Conservation (phyloP, 2,888 invertebrate genomes). For the Acanthosoma haemorrhoidale region DNA sequence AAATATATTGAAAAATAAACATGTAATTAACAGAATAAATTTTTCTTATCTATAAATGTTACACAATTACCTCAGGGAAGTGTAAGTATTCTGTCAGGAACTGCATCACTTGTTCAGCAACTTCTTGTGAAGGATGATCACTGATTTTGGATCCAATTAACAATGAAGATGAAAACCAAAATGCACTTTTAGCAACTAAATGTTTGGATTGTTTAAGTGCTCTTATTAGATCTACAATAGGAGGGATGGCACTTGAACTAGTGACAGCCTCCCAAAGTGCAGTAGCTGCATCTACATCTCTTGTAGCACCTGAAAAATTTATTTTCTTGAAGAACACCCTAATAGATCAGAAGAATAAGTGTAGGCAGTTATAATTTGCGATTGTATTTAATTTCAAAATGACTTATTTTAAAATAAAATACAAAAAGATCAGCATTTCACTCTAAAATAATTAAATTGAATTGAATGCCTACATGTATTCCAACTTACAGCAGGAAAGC, state of each 20-base stretch:
- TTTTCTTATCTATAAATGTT: background rate
- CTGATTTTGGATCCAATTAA: slow-evolving; percentile 28
- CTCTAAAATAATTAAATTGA: no score
- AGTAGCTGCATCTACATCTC: background rate
- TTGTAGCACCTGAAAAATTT: background rate
- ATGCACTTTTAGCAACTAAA: slow-evolving; percentile 1
- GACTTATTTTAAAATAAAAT: no score
- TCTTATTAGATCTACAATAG: background rate
- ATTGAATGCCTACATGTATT: no score
- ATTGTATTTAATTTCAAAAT: no score
- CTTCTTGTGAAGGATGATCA: slow-evolving; percentile 18
- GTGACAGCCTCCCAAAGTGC: slow-evolving; percentile 2
- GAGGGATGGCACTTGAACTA: background rate
- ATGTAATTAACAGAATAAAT: background rate
- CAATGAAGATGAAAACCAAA: slow-evolving; percentile 34
- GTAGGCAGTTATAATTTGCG: no score
- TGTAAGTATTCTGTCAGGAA: slow-evolving; percentile 32
- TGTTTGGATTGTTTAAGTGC: background rate
- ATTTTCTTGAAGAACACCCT: no score
- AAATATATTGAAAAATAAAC: background rate
- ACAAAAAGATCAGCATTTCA: no score
- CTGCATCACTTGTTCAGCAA: slow-evolving; percentile 26
- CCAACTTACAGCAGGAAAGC: no score
- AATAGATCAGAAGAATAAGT: no score
- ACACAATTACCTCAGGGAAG: slow-evolving; percentile 28